These are phyloP conservation scores for Scophthalmus maximus DNA, from an alignment of 2,113 vertebrate genomes.

Conservation along the genomic window DNA sequence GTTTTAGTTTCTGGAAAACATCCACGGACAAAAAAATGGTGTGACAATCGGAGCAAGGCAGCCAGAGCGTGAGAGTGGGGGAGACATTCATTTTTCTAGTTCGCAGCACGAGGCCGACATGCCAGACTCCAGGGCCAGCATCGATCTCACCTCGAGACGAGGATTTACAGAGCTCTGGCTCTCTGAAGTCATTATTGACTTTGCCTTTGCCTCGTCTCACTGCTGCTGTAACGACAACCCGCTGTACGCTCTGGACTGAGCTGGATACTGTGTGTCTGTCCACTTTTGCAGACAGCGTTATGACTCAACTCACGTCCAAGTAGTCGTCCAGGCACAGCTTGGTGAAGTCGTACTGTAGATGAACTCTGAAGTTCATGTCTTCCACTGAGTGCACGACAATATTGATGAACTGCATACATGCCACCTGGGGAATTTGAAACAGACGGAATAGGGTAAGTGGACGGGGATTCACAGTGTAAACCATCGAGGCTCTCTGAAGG, in stretches of 20 bases:
- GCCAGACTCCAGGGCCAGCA: slow-evolving; percentile 1
- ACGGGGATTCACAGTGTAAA: background rate
- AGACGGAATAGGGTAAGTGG: background rate
- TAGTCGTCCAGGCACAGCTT: slow-evolving; percentile 95
- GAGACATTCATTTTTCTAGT: background rate
- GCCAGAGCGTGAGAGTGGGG: background rate
- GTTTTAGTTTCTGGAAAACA: slow-evolving; percentile 89
- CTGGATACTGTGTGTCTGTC: slow-evolving; percentile 10
- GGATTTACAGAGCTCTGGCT: slow-evolving; percentile 23
- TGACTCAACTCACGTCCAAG: slow-evolving; percentile 87
- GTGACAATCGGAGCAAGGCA: background rate
- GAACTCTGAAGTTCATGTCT: slow-evolving; percentile 98
- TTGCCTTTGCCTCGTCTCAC: too few relatives aligned
- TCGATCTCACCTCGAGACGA: slow-evolving; percentile 10
- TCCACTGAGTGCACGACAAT: slow-evolving; percentile 98
- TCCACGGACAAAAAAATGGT: background rate
- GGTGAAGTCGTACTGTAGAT: slow-evolving; percentile 96
- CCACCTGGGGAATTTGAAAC: slow-evolving; percentile 85
- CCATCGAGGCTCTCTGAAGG: background rate
- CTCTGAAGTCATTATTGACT: slow-evolving; percentile 34
- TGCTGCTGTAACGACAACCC: slow-evolving; percentile 27
- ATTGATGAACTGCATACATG: slow-evolving; percentile 99
- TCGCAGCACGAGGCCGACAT: background rate
- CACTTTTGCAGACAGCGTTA: slow-evolving; percentile 14
- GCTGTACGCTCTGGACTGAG: slow-evolving; percentile 1